Evolutionary conservation across 2,113 vertebrate species (phyloP).

Genomic region (Aptenodytes forsteri): DNA sequence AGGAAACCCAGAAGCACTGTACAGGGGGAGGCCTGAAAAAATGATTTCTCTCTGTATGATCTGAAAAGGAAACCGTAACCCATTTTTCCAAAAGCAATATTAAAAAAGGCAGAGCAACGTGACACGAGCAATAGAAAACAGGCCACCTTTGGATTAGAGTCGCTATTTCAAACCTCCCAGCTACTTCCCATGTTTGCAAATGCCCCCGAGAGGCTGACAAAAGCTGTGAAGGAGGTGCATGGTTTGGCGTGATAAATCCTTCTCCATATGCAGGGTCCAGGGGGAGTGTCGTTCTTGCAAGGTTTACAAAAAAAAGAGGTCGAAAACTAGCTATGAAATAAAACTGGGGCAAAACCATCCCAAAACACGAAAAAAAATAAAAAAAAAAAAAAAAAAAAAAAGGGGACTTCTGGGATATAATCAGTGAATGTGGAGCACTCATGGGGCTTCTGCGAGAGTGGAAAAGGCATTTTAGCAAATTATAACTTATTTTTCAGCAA

Average conservation of each 20-base stretch:
- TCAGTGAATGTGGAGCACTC: not conserved
- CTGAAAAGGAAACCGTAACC: not conserved
- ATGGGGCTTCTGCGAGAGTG: not conserved
- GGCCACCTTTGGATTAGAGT: not conserved
- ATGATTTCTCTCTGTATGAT: not conserved
- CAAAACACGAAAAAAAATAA: not conserved
- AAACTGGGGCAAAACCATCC: not conserved
- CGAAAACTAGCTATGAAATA: not conserved
- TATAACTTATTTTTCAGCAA: not conserved
- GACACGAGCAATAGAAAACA: not conserved
- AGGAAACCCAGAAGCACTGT: not conserved
- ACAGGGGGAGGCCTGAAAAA: not conserved
- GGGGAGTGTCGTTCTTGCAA: accelerated
- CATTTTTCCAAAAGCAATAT: not conserved
- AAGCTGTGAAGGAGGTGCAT: not conserved
- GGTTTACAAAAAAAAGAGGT: not conserved
- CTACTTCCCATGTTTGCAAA: not conserved
- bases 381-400: too few relatives aligned
- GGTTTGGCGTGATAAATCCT: not conserved
- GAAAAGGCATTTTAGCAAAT: not conserved
- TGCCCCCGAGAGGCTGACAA: not conserved
- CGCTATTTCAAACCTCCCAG: not conserved
- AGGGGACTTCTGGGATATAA: not conserved
- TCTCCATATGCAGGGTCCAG: accelerated
- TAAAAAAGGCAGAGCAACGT: not conserved